Base-by-base conservation (phyloP, 2,888 invertebrate genomes). In the Auanema freiburgensis region DNA sequence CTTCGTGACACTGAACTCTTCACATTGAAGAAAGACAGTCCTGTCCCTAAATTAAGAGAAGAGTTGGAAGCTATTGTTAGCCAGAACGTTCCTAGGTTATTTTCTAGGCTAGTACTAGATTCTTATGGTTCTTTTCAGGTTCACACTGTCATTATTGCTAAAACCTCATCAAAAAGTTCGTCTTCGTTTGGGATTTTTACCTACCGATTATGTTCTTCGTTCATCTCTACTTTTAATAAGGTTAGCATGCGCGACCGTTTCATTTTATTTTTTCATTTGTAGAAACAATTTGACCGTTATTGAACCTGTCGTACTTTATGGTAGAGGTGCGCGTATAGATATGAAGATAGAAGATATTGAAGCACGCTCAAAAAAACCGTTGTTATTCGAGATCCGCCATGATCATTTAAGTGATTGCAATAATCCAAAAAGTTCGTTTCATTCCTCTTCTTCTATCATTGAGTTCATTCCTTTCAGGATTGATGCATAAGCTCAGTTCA, bases 261-360 rank as follows among this genome's bases (percentile, higher is more conserved):
- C n/a, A 52, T 18, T 16, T 25, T 23, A 55, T 54, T 64, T 65
- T 53, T 50, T 10, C 11, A 57, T 23, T 82, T 84, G 43, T 84
- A 90, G 95, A 78, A 97, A 96, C 85, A 97, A 97, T 85, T 86
- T 97, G 81, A 97, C 96, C 0, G 89, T 93, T 43, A 85, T 95
- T 81, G 96, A 97, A 85, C 89, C 90, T 2, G 87, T 94, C 25
- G 89, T 90, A 81, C 85, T 97, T 67, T 89, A 89, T 62, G 95
- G 92, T 0, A 89, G 90, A 81, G 93, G 94, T 16, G 92, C 91
- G 1, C 86, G 89, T 74, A 92, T 94, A 2, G 90, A 91, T 84
- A 90, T 97, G 84, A 91, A 91, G 80, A 67, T 76, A 25, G 76
- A 74, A 44, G 71, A 71, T 59, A 49, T 74, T 2, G 79, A 77